Conservation (phyloP, 2,888 invertebrate species). For the Spilarctia lutea region DNA sequence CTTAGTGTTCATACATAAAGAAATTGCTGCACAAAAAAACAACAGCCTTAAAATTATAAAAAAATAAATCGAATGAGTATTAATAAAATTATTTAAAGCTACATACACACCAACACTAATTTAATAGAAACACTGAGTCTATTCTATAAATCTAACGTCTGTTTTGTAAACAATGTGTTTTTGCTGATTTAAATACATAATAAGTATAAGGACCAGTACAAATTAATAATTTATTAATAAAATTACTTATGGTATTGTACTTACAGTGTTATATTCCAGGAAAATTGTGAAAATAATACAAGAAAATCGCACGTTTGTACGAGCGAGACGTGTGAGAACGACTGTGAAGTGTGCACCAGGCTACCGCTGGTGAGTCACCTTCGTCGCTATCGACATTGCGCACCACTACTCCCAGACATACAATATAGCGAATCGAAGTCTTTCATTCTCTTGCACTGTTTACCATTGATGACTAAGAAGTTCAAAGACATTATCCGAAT, state of each 20-base stretch:
- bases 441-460: slow-evolving; percentile 8
- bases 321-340: slow-evolving; percentile 51
- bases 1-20: background rate
- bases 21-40: background rate
- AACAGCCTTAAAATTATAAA: background rate
- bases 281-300: slow-evolving; percentile 35
- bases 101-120: background rate
- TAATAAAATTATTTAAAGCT: background rate
- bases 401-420: slow-evolving; percentile 25
- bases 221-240: background rate
- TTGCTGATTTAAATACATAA: background rate
- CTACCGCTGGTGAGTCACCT: slow-evolving; percentile 57
- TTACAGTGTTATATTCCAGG: slow-evolving; percentile 41
- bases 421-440: slow-evolving; percentile 34
- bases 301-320: slow-evolving; percentile 61
- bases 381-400: slow-evolving; percentile 52
- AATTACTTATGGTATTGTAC: slow-evolving; percentile 26
- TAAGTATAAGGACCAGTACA: background rate
- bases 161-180: background rate
- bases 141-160: background rate
- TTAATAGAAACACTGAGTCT: background rate
- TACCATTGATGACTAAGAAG: slow-evolving; percentile 8
- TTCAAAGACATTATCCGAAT: background rate
- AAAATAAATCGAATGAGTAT: background rate
- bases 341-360: slow-evolving; percentile 56